phyloP scores from a whole-genome alignment of 2,113 vertebrate species.

The Pachypanchax playfairii region DNA sequence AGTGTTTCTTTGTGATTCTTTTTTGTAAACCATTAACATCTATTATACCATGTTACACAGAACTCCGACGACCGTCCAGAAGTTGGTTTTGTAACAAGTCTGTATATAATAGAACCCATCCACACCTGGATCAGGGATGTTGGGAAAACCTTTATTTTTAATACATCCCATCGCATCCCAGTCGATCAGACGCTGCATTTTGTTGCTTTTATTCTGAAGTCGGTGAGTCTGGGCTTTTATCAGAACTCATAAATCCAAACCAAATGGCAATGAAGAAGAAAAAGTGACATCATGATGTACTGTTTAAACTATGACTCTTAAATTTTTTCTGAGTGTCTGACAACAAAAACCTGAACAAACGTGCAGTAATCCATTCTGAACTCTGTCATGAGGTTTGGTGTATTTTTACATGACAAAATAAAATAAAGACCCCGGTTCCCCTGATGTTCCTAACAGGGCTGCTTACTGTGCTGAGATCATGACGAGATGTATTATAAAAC shows the following conservation, averaged over 20 bases:
- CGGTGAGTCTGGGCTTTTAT: conserved; percentile 1
- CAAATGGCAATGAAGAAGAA: background rate
- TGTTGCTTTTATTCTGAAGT: conserved; percentile 13
- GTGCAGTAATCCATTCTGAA: background rate
- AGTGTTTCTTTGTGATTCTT: conserved; percentile 2
- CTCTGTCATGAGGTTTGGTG: conserved; percentile 7
- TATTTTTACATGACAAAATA: conserved; percentile 5
- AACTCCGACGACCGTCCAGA: conserved; percentile 51
- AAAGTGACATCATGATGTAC: background rate
- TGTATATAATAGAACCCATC: conserved; percentile 49
- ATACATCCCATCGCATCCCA: conserved; percentile 7
- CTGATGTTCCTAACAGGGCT: conserved; percentile 23
- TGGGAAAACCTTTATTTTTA: conserved; percentile 16
- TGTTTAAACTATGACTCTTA: background rate
- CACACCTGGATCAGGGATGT: conserved; percentile 29
- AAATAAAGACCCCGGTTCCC: conserved; percentile 22
- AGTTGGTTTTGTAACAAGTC: conserved; percentile 22
- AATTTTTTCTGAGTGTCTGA: background rate
- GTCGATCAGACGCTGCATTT: conserved; percentile 15
- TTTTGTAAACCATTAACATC: conserved; percentile 45
- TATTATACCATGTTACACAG: conserved; percentile 15
- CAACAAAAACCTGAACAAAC: background rate
- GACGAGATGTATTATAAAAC: conserved; percentile 19
- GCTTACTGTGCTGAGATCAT: background rate
- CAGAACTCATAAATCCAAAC: background rate